phyloP scores from a whole-genome alignment of 2,113 vertebrate genomes.

The Phylloscopus trochiloides region DNA sequence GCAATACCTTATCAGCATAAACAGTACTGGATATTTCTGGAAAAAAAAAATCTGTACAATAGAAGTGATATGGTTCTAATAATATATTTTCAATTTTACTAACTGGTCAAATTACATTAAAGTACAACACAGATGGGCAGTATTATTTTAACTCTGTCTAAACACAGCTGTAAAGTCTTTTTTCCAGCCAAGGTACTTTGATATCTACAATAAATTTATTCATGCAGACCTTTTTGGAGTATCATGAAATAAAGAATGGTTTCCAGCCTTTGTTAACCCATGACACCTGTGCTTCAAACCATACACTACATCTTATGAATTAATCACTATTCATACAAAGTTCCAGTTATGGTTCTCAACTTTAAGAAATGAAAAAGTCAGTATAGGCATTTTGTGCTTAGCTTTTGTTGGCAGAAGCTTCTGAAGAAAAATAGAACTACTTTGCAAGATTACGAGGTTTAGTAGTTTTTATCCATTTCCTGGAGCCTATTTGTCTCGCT shows the following conservation, averaged over 20 bases:
- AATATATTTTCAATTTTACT: neutral
- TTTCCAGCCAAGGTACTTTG: neutral
- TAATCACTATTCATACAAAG: neutral
- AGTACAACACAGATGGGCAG: neutral
- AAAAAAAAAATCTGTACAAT: neutral
- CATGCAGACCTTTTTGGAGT: neutral
- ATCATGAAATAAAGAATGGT: neutral
- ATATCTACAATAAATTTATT: neutral
- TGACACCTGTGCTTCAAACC: neutral
- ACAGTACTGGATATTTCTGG: neutral
- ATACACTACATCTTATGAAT: neutral
- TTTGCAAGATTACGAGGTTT: neutral
- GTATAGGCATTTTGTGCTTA: neutral
- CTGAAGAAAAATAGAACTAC: neutral
- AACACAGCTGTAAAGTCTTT: neutral
- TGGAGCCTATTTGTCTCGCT: neutral
- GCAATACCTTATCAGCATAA: neutral
- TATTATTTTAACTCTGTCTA: constrained; percentile 28
- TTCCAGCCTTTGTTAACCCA: neutral
- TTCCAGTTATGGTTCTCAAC: neutral
- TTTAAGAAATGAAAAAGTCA: neutral
- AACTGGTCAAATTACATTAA: neutral
- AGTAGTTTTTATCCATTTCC: neutral
- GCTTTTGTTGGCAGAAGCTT: neutral
- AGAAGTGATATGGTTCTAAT: neutral